Base-by-base conservation (phyloP, 2,797 vertebrate genomes). In the Euthynnus affinis region DNA sequence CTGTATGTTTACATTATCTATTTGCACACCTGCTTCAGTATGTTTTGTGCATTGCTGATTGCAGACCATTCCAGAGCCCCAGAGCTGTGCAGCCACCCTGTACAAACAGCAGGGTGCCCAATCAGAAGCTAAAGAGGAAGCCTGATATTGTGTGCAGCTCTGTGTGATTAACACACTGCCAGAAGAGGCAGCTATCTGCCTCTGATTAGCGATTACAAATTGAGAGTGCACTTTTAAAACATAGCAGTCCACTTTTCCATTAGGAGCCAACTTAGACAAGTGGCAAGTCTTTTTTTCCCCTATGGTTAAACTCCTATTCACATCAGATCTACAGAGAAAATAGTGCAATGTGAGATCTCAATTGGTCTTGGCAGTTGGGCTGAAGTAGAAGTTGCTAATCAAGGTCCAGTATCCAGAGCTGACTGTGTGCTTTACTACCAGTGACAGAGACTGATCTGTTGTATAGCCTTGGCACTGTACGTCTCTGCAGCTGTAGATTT, bases 121-220 rank as follows among this genome's bases (percentile, higher is more conserved):
- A 59, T 80, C 86, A 80, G 71, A 74, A 68, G 74, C 74, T 63
- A 74, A 78, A 72, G 44, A 81, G 58, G 56, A 64, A 83, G 73
- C 76, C 56, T 82, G 68, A 70, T 34, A 56, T 17, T 69, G 61
- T 77, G 79, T 77, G 79, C 66, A 63, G 73, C 64, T 51, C 66
- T 74, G 61, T 89, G 77, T 87, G 74, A 91, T 89, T 88, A 90
- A 88, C 83, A 76, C 18, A 69, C 40, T 69, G 84, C 82, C 61
- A 78, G 71, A 82, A 69, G 59, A 83, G 69, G 58, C 49, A 57
- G 66, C 71, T 71, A 65, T 65, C 53, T 66, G 67, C 61, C 66
- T 71, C 56, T 85, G 74, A 92, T 88, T 84, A 85, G 63, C 58
- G 66, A 27, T 78, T 71, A 74, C 44, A 74, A 53, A 18, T 63